Conservation (phyloP, 2,113 vertebrate genomes). For the Acrocephalus arundinaceus region DNA sequence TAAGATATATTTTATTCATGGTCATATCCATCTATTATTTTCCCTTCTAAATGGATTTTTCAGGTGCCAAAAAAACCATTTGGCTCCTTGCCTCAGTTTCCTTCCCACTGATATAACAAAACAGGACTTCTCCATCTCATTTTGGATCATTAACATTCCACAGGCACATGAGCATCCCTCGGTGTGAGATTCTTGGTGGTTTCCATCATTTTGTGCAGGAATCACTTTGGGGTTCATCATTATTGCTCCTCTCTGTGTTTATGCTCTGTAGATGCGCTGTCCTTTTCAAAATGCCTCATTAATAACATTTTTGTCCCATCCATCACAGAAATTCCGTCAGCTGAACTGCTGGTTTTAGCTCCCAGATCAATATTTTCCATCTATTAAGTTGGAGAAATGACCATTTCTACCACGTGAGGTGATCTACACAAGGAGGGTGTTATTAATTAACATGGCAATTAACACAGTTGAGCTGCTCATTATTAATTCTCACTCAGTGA, state of each 20-base stretch:
- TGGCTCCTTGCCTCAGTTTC: not conserved
- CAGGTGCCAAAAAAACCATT: not conserved
- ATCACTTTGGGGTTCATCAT: not conserved
- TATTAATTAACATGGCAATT: not conserved
- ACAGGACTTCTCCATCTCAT: not conserved
- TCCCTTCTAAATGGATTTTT: not conserved
- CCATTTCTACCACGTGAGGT: rapidly evolving
- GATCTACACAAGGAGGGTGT: not conserved
- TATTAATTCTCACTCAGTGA: not conserved
- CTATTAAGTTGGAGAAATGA: not conserved
- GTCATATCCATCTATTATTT: rapidly evolving
- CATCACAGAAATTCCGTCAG: not conserved
- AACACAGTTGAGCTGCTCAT: not conserved
- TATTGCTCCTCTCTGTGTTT: not conserved
- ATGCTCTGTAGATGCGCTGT: not conserved
- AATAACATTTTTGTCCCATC: not conserved
- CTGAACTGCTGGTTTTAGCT: not conserved
- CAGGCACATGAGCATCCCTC: not conserved
- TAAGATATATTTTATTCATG: not conserved
- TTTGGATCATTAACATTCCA: not conserved
- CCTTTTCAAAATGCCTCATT: not conserved
- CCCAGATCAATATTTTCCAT: not conserved
- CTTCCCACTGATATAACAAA: not conserved
- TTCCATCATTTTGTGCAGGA: not conserved
- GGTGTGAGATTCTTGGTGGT: not conserved